phyloP scores from a whole-genome alignment of 2,113 vertebrate genomes.

The Brachypodius melanocephalos region DNA sequence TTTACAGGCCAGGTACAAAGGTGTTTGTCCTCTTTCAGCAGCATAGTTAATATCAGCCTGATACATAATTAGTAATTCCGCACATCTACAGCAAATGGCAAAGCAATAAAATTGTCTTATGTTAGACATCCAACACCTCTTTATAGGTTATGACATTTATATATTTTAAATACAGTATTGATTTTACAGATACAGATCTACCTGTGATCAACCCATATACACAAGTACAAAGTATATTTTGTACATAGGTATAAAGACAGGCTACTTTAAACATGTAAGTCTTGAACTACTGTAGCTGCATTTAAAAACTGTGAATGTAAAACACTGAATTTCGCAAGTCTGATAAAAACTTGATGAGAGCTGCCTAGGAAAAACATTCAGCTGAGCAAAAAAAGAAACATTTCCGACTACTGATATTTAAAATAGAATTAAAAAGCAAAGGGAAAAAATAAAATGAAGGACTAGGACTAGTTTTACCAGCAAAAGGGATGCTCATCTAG shows the following conservation, averaged over 20 bases:
- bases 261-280: background rate
- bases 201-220: background rate
- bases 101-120: background rate
- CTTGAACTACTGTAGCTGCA: background rate
- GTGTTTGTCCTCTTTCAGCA: constrained; percentile 82
- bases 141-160: background rate
- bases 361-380: background rate
- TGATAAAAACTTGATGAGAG: background rate
- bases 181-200: background rate
- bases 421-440: background rate
- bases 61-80: constrained; percentile 83
- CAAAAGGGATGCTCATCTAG: background rate
- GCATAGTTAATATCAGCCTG: constrained; percentile 81
- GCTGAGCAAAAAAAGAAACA: background rate
- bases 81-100: constrained; percentile 78
- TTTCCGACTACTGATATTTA: background rate
- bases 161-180: background rate
- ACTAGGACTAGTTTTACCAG: background rate
- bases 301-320: background rate
- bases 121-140: background rate
- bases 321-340: background rate
- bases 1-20: constrained; percentile 87
- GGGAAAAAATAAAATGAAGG: background rate
- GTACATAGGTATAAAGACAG: background rate
- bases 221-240: background rate